Evolutionary conservation across 2,888 invertebrate species (phyloP).

Genomic region (Stenchaetothrips biformis): DNA sequence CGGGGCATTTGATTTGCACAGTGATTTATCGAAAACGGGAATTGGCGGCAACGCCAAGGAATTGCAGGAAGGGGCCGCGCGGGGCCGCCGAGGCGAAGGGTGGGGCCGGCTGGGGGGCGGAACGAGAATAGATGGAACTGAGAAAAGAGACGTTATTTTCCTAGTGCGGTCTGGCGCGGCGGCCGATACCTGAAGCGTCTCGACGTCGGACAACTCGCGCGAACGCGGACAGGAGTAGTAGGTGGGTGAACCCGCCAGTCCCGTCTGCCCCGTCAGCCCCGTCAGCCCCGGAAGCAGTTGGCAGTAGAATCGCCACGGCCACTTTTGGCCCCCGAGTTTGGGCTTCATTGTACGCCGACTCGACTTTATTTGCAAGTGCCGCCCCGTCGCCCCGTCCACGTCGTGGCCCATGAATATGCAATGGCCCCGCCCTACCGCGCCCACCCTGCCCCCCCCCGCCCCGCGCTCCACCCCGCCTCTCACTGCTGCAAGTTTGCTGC

Average conservation of each 20-base stretch:
- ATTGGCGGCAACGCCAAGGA: slow-evolving; percentile 15
- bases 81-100: background rate
- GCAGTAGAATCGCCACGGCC: background rate
- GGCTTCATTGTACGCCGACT: background rate
- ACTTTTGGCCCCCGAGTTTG: slow-evolving; percentile 10
- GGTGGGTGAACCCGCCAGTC: too few species aligned
- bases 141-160: background rate
- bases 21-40: slow-evolving; percentile 18
- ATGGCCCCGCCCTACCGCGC: background rate
- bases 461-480: background rate
- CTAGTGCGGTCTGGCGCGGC: background rate
- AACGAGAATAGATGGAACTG: background rate
- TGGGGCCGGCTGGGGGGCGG: background rate
- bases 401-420: slow-evolving; percentile 7
- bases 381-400: background rate
- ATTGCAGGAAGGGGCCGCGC: slow-evolving; percentile 7
- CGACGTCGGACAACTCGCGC: background rate
- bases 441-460: background rate
- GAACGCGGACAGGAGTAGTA: too few species aligned
- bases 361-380: slow-evolving; percentile 19
- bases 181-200: background rate
- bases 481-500: background rate
- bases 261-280: too few species aligned
- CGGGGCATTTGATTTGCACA: slow-evolving; percentile 8
- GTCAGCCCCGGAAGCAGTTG: background rate